A percentile compares a stretch with the other conserved stretches of the same genome.
phyloP scores from a whole-genome alignment of 1,140 invertebrate genomes.

The Coptotermes formosanus region DNA sequence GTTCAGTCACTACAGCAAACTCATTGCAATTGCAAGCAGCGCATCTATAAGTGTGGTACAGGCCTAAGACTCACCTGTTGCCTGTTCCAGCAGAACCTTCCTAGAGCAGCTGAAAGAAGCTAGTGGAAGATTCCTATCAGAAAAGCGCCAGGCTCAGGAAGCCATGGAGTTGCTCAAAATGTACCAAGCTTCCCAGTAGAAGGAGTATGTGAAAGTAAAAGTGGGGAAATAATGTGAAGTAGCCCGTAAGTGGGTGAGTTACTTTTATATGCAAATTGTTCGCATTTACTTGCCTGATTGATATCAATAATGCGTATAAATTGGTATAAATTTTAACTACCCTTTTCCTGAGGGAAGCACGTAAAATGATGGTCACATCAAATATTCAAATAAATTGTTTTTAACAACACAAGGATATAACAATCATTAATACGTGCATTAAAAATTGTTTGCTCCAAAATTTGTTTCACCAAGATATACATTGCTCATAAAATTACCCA shows the following conservation, averaged over 20 bases:
- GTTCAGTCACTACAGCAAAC: conserved; percentile 18
- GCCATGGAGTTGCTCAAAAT: conserved; percentile 72
- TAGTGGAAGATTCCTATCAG: conserved; percentile 73
- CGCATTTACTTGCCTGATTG: neutral
- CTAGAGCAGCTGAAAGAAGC: conserved; percentile 80
- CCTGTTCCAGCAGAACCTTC: conserved; percentile 59
- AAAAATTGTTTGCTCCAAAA: neutral
- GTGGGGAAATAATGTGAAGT: neutral
- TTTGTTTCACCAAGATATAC: neutral
- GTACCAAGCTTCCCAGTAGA: conserved; percentile 41
- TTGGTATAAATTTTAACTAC: neutral
- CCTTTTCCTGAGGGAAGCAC: neutral
- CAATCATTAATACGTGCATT: neutral
- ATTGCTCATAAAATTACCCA: conserved; percentile 1
- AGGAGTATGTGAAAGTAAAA: conserved; percentile 21
- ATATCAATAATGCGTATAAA: neutral
- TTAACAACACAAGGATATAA: neutral
- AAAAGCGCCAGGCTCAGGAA: conserved; percentile 79
- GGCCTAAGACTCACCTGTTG: conserved; percentile 24
- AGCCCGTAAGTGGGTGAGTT: neutral
- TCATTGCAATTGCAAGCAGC: conserved; percentile 22
- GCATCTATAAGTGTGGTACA: neutral
- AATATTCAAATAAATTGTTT: neutral
- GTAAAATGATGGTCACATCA: neutral
- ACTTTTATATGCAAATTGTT: neutral